A percentile compares a stretch with the other conserved stretches of the same genome.
These are phyloP conservation scores for Esperia sulphurella DNA, from an alignment of 2,888 invertebrate genomes.

Conservation along the genomic window DNA sequence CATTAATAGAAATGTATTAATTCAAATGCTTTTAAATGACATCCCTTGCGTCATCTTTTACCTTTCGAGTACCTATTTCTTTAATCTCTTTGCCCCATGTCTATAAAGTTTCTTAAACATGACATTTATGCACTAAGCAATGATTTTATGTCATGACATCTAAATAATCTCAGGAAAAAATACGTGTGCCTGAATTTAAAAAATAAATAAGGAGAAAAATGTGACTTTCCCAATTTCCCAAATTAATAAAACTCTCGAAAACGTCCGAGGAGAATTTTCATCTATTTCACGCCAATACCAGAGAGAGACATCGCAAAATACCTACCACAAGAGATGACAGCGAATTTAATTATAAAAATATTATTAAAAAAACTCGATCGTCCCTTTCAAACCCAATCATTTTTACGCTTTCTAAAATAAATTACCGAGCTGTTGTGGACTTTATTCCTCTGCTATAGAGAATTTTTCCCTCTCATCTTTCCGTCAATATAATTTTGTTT, in stretches of 20 bases:
- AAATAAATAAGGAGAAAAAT: not conserved
- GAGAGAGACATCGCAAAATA: conserved; percentile 59
- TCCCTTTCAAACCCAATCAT: conserved; percentile 56
- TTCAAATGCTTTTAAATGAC: too few species aligned
- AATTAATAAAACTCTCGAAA: conserved; percentile 57
- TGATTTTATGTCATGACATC: too few species aligned
- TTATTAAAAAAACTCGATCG: conserved; percentile 70
- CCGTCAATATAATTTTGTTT: conserved; percentile 31
- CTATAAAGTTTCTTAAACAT: too few species aligned
- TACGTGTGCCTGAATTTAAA: too few species aligned
- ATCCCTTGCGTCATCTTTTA: too few species aligned
- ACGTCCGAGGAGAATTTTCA: conserved; percentile 50
- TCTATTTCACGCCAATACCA: conserved; percentile 71
- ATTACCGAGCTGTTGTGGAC: conserved; percentile 45
- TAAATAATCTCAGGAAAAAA: not conserved
- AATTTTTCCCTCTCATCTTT: conserved; percentile 14
- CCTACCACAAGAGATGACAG: conserved; percentile 65
- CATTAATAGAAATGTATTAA: too few species aligned
- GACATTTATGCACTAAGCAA: too few species aligned
- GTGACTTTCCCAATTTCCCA: conserved; percentile 14
- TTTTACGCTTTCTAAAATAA: conserved; percentile 31
- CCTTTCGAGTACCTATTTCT: too few species aligned
- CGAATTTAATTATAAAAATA: conserved; percentile 76
- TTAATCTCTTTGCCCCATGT: too few species aligned
- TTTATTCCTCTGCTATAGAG: conserved; percentile 37